Evolutionary conservation across 2,888 invertebrate species (phyloP).

Genomic region (Syritta pipiens): DNA sequence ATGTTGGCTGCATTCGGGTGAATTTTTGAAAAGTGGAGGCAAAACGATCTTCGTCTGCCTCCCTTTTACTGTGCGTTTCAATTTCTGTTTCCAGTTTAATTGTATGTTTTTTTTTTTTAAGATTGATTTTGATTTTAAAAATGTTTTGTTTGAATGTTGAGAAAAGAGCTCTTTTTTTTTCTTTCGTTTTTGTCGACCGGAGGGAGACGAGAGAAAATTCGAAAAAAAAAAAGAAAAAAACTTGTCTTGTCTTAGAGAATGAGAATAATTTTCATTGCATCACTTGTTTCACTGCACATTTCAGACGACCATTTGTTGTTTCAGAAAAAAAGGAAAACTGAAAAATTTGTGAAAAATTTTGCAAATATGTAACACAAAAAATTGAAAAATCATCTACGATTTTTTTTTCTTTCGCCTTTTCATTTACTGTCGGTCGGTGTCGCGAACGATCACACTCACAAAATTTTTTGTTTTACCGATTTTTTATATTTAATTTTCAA

Average conservation of each 20-base stretch:
- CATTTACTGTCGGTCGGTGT: slow-evolving; percentile 43
- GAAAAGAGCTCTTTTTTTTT: no score
- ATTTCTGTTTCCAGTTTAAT: slow-evolving; percentile 67
- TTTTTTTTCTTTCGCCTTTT: slow-evolving; percentile 49
- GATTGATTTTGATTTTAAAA: slow-evolving; percentile 1
- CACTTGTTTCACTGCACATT: no score
- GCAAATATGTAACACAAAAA: slow-evolving; percentile 9
- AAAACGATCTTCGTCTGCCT: slow-evolving; percentile 66
- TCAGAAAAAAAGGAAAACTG: no score
- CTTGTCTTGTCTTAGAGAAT: no score
- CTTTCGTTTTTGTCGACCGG: no score
- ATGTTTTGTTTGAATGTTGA: no score
- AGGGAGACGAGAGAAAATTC: no score
- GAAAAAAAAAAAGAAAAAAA: no score
- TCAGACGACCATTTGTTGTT: no score
- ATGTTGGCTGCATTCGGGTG: slow-evolving; percentile 87
- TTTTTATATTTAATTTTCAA: slow-evolving; percentile 45
- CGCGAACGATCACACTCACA: slow-evolving; percentile 7
- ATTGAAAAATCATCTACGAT: slow-evolving; percentile 35
- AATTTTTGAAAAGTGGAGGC: slow-evolving; percentile 66
- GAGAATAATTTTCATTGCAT: no score
- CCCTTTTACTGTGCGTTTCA: slow-evolving; percentile 57
- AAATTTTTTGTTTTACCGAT: slow-evolving; percentile 40
- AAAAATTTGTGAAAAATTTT: neutral
- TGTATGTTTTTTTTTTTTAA: slow-evolving; percentile 14